A percentile compares a stretch with the other conserved stretches of the same genome.
phyloP scores from a whole-genome alignment of 2,797 vertebrate genomes.

The Acipenser transmontanus region DNA sequence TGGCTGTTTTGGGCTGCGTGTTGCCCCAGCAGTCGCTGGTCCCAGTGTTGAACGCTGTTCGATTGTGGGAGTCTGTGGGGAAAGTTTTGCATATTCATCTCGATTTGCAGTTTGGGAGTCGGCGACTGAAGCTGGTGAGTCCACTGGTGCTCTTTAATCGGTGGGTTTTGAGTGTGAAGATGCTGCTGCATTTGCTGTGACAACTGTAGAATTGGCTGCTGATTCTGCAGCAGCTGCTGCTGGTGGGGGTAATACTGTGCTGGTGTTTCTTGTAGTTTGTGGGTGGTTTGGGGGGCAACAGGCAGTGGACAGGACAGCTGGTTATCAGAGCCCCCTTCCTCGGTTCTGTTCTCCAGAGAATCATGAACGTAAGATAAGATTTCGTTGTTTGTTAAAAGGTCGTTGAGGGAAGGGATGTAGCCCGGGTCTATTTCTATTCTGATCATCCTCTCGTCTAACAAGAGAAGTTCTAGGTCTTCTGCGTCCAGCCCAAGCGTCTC shows the following conservation, averaged over 20 bases:
- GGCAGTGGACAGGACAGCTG: slow-evolving; percentile 15
- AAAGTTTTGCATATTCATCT: too few species aligned
- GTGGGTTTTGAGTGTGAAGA: slow-evolving; percentile 16
- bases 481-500: slow-evolving; percentile 63
- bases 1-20: slow-evolving; percentile 16
- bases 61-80: too few species aligned
- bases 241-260: not conserved
- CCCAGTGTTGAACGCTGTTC: slow-evolving; percentile 13
- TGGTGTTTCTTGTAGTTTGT: not conserved
- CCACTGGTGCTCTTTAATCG: slow-evolving; percentile 20
- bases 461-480: slow-evolving; percentile 65
- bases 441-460: slow-evolving; percentile 69
- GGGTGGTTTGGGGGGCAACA: not conserved
- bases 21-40: slow-evolving; percentile 11
- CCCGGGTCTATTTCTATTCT: slow-evolving; percentile 57
- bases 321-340: slow-evolving; percentile 17
- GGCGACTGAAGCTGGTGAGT: slow-evolving; percentile 2
- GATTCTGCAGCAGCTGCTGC: slow-evolving; percentile 26
- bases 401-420: slow-evolving; percentile 41
- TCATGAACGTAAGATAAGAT: slow-evolving; percentile 60
- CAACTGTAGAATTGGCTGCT: slow-evolving; percentile 51
- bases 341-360: slow-evolving; percentile 38
- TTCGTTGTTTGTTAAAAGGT: slow-evolving; percentile 54
- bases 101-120: not conserved
- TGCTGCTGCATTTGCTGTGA: slow-evolving; percentile 60